These are phyloP conservation scores for Pterois miles DNA, from an alignment of 2,797 vertebrate species.

Conservation along the genomic window DNA sequence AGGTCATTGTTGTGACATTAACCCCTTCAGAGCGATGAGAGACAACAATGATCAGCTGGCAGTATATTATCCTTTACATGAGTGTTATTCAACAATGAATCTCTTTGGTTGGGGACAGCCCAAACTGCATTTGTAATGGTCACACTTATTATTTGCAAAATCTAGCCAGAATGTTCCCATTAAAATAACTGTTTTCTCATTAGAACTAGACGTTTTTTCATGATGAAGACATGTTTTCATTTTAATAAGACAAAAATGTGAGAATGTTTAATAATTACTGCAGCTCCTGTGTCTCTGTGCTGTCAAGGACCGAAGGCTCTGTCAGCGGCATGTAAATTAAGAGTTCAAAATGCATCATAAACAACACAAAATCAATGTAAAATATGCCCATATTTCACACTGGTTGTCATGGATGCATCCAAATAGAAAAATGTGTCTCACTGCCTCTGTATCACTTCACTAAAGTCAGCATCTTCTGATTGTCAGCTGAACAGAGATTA, in stretches of 20 bases:
- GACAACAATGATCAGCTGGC: too few species aligned
- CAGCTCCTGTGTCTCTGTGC: background rate
- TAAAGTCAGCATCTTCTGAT: background rate
- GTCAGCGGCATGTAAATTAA: background rate
- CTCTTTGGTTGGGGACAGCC: too few species aligned
- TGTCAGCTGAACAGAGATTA: background rate
- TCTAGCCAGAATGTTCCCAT: background rate
- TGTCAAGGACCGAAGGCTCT: background rate
- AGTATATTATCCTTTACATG: too few species aligned
- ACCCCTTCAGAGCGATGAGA: too few species aligned
- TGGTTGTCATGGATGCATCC: background rate
- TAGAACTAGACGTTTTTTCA: background rate
- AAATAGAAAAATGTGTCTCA: background rate
- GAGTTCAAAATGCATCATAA: background rate
- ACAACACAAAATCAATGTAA: background rate
- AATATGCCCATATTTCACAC: background rate
- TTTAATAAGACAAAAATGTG: background rate
- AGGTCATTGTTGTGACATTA: too few species aligned
- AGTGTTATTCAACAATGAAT: too few species aligned
- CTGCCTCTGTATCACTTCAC: background rate
- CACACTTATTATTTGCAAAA: background rate
- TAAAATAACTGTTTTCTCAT: background rate
- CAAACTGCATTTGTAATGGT: background rate
- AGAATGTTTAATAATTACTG: background rate
- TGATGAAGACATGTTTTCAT: background rate